Evolutionary conservation across 2,888 invertebrate genomes (phyloP), one percentile per base, ranked within the genome.

Genomic region (Allolobophora icterica): DNA sequence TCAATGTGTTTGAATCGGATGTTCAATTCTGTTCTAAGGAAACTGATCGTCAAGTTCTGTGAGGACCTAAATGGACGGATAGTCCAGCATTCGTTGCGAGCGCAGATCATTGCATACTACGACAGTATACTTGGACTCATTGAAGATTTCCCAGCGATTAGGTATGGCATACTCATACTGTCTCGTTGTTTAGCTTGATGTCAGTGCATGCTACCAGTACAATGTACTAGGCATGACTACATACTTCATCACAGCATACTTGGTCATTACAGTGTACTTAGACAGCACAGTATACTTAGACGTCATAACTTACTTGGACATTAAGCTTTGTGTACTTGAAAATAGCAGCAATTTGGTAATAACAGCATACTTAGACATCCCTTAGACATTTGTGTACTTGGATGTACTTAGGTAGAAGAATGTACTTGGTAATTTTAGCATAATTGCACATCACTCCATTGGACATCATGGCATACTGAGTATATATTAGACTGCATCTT

Each of bases 91-190:
- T 94, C 95, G 0, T 91, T 95, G 91, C 91, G 95, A 89, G 94
- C 94, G 52, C 95, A 95, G 92, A 93, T 95, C 24, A 93, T 95
- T 34, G 93, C 94, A 21, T 94, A 94, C 93, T 95, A 95, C 93
- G 94, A 94, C 93, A 94, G 95, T 91, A 94, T 95, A 4, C 92
- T 94, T 11, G 92, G 93, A 38, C 93, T 95, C 33, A 93, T 95
- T 52, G 94, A 94, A 89, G 94, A 94, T 87, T 95, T 94, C 91
- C 95, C 95, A n/a, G 93, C 93, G 91, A 93, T 95, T 92, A 94
- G 94, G 95, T 95, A 83, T 4, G 17, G 1, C 52, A 71, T 30
- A 71, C 30, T 30, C 52, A 71, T 30, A 71, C 30, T 30, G 8
- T 71, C 30, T 71, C 71, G n/a, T 30, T 71, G n/a, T 71, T 71